Base-by-base conservation (phyloP, 2,113 vertebrate species). In the Gavialis gangeticus region DNA sequence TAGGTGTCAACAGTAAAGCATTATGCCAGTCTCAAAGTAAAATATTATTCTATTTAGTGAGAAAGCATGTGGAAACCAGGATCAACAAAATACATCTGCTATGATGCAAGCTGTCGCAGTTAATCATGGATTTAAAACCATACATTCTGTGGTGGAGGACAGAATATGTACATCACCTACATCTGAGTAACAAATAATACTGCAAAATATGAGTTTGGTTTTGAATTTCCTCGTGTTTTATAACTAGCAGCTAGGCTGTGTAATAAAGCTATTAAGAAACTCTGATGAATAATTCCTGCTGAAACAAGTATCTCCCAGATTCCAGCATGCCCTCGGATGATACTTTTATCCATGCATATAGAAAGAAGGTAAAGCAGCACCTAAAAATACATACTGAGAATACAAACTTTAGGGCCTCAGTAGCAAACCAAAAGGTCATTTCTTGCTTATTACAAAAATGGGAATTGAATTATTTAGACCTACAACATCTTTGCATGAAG, bases 371-470 rank as follows among this genome's bases (percentile, higher is more conserved):
- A 96, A 96, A 85, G 89, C 57, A 96, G 90, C 88, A 63, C 71
- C n/a, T 69, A 79, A 84, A 96, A 87, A 80, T 58, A 84, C 66
- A 94, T 55, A 69, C 69, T 81, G 73, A 89, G 79, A 94, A 90
- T 75, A 69, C 79, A 93, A 84, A 93, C 85, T 90, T 92, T 76
- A 88, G 80, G 94, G 67, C 75, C 89, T 88, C 92, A 92, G 94
- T 80, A 89, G 85, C 85, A 93, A 97, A 94, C 73, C 34, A 28
- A 90, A 91, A 95, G 95, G 80, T 69, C 55, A 56, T 30, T 77
- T 76, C 66, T 84, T 54, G 92, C 71, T 87, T 30, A 63, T 0
- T 17, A 85, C 78, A 90, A 92, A 78, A 60, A 67, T 3, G 22
- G 5, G 59, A 21, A 64, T 69, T 64, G 30, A 71, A 89, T 89